Percentiles rank a stretch among this genome's conserved stretches.
These are phyloP conservation scores for Drosophila setosimentum DNA, from an alignment of 2,888 invertebrate species.

Conservation along the genomic window DNA sequence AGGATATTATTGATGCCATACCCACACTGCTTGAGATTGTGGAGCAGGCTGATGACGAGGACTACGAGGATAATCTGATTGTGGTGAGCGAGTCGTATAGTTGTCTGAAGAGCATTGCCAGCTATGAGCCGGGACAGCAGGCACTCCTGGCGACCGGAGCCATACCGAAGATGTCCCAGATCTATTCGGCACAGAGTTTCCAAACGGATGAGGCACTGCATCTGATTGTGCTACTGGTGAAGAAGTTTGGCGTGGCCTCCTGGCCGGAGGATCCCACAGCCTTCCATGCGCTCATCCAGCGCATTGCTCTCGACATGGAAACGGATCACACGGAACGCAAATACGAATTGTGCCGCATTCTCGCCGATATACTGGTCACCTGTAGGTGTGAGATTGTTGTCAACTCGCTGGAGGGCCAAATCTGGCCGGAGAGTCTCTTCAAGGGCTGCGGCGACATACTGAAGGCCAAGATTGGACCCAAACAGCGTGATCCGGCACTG, in stretches of 20 bases:
- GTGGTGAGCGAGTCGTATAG: constrained; percentile 94
- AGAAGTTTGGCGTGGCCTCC: constrained; percentile 89
- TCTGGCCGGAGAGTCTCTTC: constrained; percentile 93
- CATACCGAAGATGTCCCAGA: constrained; percentile 92
- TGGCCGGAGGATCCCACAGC: constrained; percentile 93
- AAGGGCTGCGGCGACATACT: constrained; percentile 94
- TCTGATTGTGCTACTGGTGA: constrained; percentile 91
- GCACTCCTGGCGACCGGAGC: constrained; percentile 92
- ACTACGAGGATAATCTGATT: constrained; percentile 94
- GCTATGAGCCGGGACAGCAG: constrained; percentile 91
- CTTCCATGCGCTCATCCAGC: constrained; percentile 92
- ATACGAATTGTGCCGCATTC: constrained; percentile 93
- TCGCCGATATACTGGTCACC: constrained; percentile 90
- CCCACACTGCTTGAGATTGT: constrained; percentile 94
- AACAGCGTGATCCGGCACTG: constrained; percentile 95
- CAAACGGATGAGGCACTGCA: constrained; percentile 95
- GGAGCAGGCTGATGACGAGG: constrained; percentile 92
- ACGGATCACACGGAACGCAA: constrained; percentile 95
- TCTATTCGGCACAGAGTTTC: constrained; percentile 94
- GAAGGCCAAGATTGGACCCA: constrained; percentile 93
- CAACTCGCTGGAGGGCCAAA: constrained; percentile 89
- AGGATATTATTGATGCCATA: constrained; percentile 93
- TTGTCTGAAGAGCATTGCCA: constrained; percentile 93
- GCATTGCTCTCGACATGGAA: constrained; percentile 94
- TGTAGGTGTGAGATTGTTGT: constrained; percentile 89